Base-by-base conservation (phyloP, 2,888 invertebrate genomes). In the Magallana nippona region DNA sequence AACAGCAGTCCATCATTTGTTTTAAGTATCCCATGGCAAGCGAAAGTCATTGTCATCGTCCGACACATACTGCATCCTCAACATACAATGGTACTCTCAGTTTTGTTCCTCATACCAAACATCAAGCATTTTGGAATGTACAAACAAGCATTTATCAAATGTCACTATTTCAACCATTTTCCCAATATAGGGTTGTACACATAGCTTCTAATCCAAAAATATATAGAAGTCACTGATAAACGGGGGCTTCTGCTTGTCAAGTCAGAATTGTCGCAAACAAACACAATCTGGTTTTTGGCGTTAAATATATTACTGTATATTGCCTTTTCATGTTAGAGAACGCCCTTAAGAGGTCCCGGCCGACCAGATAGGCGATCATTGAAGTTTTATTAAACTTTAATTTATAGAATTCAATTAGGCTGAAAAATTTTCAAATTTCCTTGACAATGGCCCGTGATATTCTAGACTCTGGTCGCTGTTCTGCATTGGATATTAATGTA, bases 331-430 rank as follows among this genome's bases (percentile, higher is more conserved):
- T 71, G 71, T 71, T 27, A 19, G 2, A 71, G 71, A 71, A 27
- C 27, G 27, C 15, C 27, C 71, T 71, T 27, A 71, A 71, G 71
- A 71, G 71, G 71, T 1, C 27, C 27, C 32, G 15, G 27, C 10
- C 71, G 27, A 71, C 27, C 71, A 22, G 13, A 71, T 13, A 27
- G 71, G 71, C 32, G 1, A 15, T 71, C 32, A 71, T 27, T 71
- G 71, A 71, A 71, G 71, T 71, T 71, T 71, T 27, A 71, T 71
- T 71, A 10, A 71, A 71, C 71, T 71, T 71, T 71, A 71, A 71
- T 71, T 71, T 71, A 71, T 71, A 71, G 71, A 71, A 71, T 71
- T 32, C 71, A 71, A 71, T 71, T 71, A 71, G 27, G 71, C 71
- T 71, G 71, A 71, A 71, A 27, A 27, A 27, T 71, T 71, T 71